A percentile compares a stretch with the other conserved stretches of the same genome.
Evolutionary conservation across 2,113 vertebrate genomes (phyloP).

Genomic region (Sinocyclocheilus grahami): DNA sequence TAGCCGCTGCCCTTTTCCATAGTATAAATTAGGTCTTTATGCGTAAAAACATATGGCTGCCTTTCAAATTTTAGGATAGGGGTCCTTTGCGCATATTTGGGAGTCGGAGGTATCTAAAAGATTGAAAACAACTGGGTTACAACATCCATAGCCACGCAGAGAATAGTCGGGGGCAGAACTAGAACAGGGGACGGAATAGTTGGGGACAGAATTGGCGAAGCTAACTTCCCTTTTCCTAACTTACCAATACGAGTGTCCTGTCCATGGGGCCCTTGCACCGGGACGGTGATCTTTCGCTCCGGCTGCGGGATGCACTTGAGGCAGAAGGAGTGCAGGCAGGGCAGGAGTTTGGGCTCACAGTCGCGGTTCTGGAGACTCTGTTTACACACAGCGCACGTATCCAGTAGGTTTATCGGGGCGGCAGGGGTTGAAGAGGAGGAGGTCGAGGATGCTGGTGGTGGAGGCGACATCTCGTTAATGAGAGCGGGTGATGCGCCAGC

Average conservation of each 20-base stretch:
- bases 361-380: constrained; percentile 92
- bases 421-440: constrained; percentile 70
- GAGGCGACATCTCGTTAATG: constrained; percentile 70
- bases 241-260: constrained; percentile 94
- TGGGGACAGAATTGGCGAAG: not conserved
- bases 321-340: constrained; percentile 96
- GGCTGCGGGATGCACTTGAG: constrained; percentile 92
- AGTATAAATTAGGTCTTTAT: not conserved
- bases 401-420: constrained; percentile 82
- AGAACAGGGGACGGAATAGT: too few relatives aligned
- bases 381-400: constrained; percentile 95
- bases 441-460: constrained; percentile 73
- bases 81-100: not conserved
- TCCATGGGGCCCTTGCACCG: constrained; percentile 87
- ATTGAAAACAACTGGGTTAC: not conserved
- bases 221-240: constrained; percentile 47
- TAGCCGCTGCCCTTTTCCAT: too few relatives aligned
- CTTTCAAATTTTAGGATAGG: not conserved
- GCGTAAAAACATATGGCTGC: not conserved
- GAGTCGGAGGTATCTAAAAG: not conserved
- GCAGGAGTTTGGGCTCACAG: constrained; percentile 94
- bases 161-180: not conserved
- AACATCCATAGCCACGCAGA: not conserved
- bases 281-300: constrained; percentile 90
- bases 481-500: constrained; percentile 63